phyloP scores from a whole-genome alignment of 2,797 vertebrate genomes.

The Gymnothorax reevesii region DNA sequence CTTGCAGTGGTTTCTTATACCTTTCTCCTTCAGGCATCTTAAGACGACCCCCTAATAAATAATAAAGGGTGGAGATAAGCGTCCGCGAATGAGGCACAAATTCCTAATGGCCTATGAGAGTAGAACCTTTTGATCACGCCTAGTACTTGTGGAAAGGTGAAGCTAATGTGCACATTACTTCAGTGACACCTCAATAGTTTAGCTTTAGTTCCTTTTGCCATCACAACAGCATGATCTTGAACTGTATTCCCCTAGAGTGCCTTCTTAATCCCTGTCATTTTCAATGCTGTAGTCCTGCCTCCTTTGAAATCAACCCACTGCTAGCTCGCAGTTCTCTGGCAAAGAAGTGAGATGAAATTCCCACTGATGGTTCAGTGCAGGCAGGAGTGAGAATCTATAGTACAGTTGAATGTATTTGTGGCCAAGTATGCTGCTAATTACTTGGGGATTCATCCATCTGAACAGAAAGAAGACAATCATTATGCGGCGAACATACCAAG shows the following conservation, averaged over 20 bases:
- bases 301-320: not conserved
- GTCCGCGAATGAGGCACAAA: too few relatives aligned
- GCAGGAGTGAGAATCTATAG: not conserved
- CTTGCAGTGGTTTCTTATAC: too few relatives aligned
- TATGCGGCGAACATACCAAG: not conserved
- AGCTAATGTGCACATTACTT: not conserved
- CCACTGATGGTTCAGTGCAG: slow-evolving; percentile 12
- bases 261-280: not conserved
- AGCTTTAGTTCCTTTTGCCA: not conserved
- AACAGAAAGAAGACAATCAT: slow-evolving; percentile 19
- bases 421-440: slow-evolving; percentile 3
- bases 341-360: not conserved
- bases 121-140: too few relatives aligned
- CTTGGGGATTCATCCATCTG: not conserved
- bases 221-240: not conserved
- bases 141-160: not conserved
- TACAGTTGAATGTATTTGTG: not conserved
- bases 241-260: not conserved
- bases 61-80: too few relatives aligned
- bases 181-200: not conserved
- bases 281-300: slow-evolving; percentile 9
- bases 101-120: too few relatives aligned
- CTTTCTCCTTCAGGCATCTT: too few relatives aligned
- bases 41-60: too few relatives aligned
- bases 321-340: not conserved